phyloP scores from a whole-genome alignment of 2,888 invertebrate genomes.

The Ochlodes sylvanus region DNA sequence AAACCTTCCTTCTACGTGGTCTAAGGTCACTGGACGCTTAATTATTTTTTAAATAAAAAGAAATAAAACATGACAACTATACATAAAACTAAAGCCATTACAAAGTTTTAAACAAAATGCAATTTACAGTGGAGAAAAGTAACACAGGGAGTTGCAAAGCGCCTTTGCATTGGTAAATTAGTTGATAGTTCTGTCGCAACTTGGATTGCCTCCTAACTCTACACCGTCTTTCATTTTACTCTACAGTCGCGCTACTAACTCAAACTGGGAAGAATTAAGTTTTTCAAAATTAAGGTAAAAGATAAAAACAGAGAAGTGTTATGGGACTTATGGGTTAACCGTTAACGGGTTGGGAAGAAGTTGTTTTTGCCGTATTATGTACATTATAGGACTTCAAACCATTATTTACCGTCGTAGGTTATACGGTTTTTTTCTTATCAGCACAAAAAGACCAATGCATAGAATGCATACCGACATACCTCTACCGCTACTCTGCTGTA shows the following conservation, averaged over 20 bases:
- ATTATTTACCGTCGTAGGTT: too few relatives aligned
- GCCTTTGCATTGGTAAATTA: constrained; percentile 58
- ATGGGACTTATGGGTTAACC: too few relatives aligned
- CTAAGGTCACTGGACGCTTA: too few relatives aligned
- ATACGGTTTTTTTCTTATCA: too few relatives aligned
- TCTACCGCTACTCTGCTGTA: too few relatives aligned
- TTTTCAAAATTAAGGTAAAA: not conserved
- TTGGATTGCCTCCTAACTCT: constrained; percentile 68
- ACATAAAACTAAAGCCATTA: constrained; percentile 9
- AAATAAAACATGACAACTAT: not conserved
- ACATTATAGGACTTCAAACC: too few relatives aligned
- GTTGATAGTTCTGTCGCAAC: constrained; percentile 65
- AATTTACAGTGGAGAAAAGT: constrained; percentile 28
- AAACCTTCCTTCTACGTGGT: too few relatives aligned
- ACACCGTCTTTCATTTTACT: constrained; percentile 59
- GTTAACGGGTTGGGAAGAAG: too few relatives aligned
- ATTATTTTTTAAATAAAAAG: not conserved
- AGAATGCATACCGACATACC: too few relatives aligned
- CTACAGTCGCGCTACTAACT: not conserved
- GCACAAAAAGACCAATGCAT: too few relatives aligned
- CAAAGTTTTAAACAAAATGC: constrained; percentile 18
- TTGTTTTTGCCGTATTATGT: too few relatives aligned
- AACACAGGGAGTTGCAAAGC: constrained; percentile 32
- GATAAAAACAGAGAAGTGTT: too few relatives aligned
- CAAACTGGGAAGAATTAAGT: not conserved